A percentile compares a stretch with the other conserved stretches of the same genome.
These are phyloP conservation scores for Drosophila koepferae DNA, from an alignment of 2,888 invertebrate species.

Conservation along the genomic window DNA sequence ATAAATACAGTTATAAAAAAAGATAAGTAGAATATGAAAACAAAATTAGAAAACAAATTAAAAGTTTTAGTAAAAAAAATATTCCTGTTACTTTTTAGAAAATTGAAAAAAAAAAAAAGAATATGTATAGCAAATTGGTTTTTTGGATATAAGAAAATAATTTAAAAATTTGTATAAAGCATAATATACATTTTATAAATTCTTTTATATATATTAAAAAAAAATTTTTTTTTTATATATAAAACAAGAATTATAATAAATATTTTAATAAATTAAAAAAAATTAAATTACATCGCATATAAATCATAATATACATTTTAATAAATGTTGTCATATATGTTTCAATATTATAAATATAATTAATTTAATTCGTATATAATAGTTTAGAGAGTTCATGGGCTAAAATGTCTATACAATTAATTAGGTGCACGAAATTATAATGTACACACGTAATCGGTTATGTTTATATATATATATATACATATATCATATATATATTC, in stretches of 20 bases:
- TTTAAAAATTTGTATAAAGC: neutral
- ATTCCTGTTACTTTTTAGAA: no score
- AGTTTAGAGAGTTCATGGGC: conserved; percentile 26
- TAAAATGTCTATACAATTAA: conserved; percentile 14
- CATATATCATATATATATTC: neutral
- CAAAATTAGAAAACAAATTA: no score
- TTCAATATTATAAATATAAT: neutral
- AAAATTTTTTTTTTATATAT: neutral
- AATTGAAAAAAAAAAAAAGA: no score
- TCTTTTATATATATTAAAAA: no score
- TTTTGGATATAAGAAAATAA: no score
- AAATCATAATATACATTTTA: neutral
- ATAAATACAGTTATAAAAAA: no score
- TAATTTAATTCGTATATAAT: conserved; percentile 10
- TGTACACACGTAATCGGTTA: conserved; percentile 30
- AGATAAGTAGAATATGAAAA: neutral
- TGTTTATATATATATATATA: conserved; percentile 40
- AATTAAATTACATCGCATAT: neutral
- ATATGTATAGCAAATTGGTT: no score
- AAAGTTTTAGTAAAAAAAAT: no score
- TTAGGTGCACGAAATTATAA: conserved; percentile 24
- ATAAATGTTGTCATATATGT: neutral
- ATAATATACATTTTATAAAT: neutral
- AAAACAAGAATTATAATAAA: neutral
- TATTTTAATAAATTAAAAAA: neutral